Conservation (phyloP, 2,888 invertebrate species). For the Iphiclides podalirius region DNA sequence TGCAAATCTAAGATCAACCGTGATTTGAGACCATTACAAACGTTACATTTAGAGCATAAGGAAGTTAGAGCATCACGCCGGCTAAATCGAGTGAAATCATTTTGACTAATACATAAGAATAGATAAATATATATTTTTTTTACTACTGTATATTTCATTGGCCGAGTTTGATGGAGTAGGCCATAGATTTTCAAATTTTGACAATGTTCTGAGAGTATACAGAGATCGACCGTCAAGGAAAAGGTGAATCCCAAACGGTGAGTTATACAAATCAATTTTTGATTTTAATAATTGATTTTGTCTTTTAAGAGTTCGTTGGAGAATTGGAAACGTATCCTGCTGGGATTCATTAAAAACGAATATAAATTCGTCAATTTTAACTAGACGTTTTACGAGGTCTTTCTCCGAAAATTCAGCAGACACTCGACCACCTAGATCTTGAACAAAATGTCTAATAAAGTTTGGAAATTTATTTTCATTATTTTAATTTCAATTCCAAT, state of each 20-base stretch:
- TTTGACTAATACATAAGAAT: slow-evolving; percentile 58
- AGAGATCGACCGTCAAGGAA: slow-evolving; percentile 24
- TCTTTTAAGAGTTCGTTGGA: no score
- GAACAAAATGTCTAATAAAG: background rate
- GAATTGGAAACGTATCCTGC: no score
- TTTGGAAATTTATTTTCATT: background rate
- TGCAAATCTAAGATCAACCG: slow-evolving; percentile 55
- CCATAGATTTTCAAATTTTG: slow-evolving; percentile 40
- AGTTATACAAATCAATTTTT: slow-evolving; percentile 1
- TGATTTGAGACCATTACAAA: slow-evolving; percentile 50
- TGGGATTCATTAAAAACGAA: no score
- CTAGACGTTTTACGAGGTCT: no score
- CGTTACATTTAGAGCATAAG: slow-evolving; percentile 57
- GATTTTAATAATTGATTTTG: no score
- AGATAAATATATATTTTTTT: slow-evolving; percentile 34
- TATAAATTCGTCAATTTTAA: no score
- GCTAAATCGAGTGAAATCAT: slow-evolving; percentile 53
- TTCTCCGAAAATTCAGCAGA: background rate
- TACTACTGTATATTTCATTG: slow-evolving; percentile 28
- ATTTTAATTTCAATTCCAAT: no score
- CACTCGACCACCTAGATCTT: slow-evolving; percentile 11
- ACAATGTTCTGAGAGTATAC: slow-evolving; percentile 53
- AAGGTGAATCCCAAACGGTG: slow-evolving; percentile 17
- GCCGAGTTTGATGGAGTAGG: slow-evolving; percentile 39
- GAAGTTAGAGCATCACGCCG: slow-evolving; percentile 42